A percentile compares a stretch with the other conserved stretches of the same genome.
Evolutionary conservation across 1,140 invertebrate genomes (phyloP).

Genomic region (Zaprionus nigranus): DNA sequence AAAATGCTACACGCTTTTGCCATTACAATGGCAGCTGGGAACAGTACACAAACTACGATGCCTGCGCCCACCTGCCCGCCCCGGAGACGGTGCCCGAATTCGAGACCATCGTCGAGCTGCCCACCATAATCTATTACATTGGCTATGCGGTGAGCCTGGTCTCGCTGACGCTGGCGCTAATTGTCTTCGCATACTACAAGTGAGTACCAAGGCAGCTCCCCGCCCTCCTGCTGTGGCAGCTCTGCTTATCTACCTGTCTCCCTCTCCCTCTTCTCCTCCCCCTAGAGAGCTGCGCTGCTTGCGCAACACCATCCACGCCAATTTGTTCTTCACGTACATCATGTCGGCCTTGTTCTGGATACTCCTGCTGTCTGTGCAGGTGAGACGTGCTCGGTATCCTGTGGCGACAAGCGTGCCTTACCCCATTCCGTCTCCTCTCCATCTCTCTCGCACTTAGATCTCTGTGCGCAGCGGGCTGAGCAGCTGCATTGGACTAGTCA

Average conservation of each 20-base stretch:
- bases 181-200: conserved; percentile 85
- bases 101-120: conserved; percentile 83
- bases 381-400: conserved; percentile 37
- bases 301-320: conserved; percentile 91
- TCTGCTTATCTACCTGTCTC: not conserved
- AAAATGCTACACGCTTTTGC: conserved; percentile 85
- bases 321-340: conserved; percentile 84
- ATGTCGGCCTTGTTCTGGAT: conserved; percentile 84
- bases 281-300: conserved; percentile 94
- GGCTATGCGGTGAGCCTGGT: conserved; percentile 84
- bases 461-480: conserved; percentile 84
- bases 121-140: conserved; percentile 85
- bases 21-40: conserved; percentile 84
- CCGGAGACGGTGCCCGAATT: conserved; percentile 75
- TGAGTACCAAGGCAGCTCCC: conserved; percentile 62
- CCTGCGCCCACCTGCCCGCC: conserved; percentile 80
- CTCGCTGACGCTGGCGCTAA: conserved; percentile 84
- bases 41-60: conserved; percentile 84
- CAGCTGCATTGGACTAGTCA: conserved; percentile 89
- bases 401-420: not conserved
- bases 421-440: not conserved
- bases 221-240: conserved; percentile 16
- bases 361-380: conserved; percentile 79
- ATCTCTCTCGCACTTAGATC: conserved; percentile 50
- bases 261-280: not conserved